These are phyloP conservation scores for Gambusia yucatana DNA, from an alignment of 2,797 vertebrate genomes.

Conservation along the genomic window DNA sequence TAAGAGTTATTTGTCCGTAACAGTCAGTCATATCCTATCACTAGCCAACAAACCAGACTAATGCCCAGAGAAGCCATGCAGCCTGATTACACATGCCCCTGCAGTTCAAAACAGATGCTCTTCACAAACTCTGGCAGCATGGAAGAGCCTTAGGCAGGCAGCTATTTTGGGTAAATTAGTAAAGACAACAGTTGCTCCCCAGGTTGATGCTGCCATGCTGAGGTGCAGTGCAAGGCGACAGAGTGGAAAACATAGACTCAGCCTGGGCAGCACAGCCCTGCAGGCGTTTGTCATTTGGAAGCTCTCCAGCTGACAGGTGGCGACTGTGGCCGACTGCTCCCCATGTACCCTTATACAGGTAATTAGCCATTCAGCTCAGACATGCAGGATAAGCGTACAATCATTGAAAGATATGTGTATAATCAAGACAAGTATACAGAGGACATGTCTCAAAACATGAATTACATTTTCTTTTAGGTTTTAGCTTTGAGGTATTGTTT, in stretches of 20 bases:
- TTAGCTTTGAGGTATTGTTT: no score
- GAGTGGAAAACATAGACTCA: constrained; percentile 75
- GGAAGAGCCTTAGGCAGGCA: constrained; percentile 57
- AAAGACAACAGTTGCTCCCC: constrained; percentile 79
- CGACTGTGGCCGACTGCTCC: constrained; percentile 62
- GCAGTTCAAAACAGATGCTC: constrained; percentile 79
- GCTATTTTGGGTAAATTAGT: constrained; percentile 81
- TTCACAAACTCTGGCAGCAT: constrained; percentile 63
- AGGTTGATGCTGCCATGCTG: constrained; percentile 72
- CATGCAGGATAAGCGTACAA: constrained; percentile 43
- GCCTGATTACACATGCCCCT: constrained; percentile 70
- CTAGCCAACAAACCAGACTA: constrained; percentile 50
- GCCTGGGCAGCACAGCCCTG: constrained; percentile 64
- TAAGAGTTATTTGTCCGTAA: constrained; percentile 47
- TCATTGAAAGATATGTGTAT: constrained; percentile 53
- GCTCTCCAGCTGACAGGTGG: constrained; percentile 74
- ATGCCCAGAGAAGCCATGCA: constrained; percentile 42
- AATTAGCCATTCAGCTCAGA: constrained; percentile 73
- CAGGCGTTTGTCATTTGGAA: constrained; percentile 76
- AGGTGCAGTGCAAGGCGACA: constrained; percentile 69
- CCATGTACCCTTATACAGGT: constrained; percentile 64
- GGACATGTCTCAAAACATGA: constrained; percentile 19
- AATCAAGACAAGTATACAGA: constrained; percentile 59
- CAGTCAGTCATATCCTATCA: constrained; percentile 53
- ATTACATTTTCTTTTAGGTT: no score